Base-by-base conservation (phyloP, 2,113 vertebrate species). In the Mormyrus lacerda region DNA sequence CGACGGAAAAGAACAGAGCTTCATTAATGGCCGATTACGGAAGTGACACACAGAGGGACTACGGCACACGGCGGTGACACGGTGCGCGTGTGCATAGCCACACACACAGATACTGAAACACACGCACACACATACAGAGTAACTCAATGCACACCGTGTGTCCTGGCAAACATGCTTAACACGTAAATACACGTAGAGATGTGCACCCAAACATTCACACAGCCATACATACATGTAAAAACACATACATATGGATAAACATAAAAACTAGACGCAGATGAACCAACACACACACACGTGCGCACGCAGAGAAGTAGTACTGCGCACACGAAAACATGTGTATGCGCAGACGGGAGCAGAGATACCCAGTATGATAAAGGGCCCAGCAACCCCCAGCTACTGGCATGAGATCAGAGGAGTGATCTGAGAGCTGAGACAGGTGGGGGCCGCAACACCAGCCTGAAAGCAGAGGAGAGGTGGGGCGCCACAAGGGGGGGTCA, bases 1-100 rank as follows among this genome's bases (percentile, higher is more conserved):
- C 94, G 94, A 94, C 94, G 93, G 94, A 94, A 97, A 95, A 97
- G 95, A 97, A 96, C 91, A 97, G 88, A 95, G 91, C 95, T 93
- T 90, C 39, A 93, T 96, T 95, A 97, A 87, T 91, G 90, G 88
- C 19, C 53, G 88, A 31, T 21, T 21, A 73, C 48, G 31, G 73
- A 73, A 89, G 24, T 27, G 47, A 55, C 88, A 31, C 47, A 83
- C 47, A 47, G 53, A 44, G 39, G 45, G 39, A 13, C 21, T 13
- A 17, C 19, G 24, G 58, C 53, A 44, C 86, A 87, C 19, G 21
- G 61, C 27, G n/a, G 45, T 17, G 61, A 76, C 39, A 61, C 24
- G 21, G 4, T 44, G 50, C 21, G 9, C 15, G 15, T 27, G 48
- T 39, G 4, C 27, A 86, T 24, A 53, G 8, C 11, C 48, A 51